Evolutionary conservation across 2,888 invertebrate species (phyloP).

Genomic region (Caenorhabditis sp.): DNA sequence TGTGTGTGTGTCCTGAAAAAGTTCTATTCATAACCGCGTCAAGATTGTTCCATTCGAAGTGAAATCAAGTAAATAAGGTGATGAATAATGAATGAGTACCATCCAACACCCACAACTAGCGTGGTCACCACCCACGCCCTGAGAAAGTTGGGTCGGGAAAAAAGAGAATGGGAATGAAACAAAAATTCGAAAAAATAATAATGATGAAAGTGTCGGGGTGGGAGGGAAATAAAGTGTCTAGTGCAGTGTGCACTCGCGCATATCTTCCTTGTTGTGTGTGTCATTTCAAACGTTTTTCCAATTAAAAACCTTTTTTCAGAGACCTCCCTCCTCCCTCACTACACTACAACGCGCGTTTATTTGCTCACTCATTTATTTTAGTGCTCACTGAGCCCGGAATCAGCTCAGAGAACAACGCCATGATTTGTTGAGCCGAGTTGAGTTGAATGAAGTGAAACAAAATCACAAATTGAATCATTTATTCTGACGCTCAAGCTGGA

Average conservation of each 20-base stretch:
- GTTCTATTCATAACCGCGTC: constrained; percentile 22
- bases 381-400: constrained; percentile 12
- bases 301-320: constrained; percentile 19
- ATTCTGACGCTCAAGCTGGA: constrained; percentile 70
- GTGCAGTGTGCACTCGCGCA: constrained; percentile 36
- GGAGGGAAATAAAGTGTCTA: constrained; percentile 35
- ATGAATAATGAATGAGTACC: constrained; percentile 45
- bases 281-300: constrained; percentile 35
- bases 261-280: constrained; percentile 27
- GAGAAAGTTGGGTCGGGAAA: constrained; percentile 6
- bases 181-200: constrained; percentile 6
- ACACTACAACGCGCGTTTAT: background rate
- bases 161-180: constrained; percentile 20
- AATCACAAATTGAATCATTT: constrained; percentile 63
- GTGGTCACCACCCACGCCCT: constrained; percentile 44
- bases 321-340: constrained; percentile 6
- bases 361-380: constrained; percentile 10
- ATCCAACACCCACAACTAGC: constrained; percentile 54
- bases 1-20: background rate
- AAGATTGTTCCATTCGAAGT: constrained; percentile 16
- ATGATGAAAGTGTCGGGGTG: constrained; percentile 11
- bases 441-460: background rate
- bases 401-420: background rate
- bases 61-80: constrained; percentile 35
- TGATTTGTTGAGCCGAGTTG: background rate